Percentiles rank a stretch among this genome's conserved stretches.
These are phyloP conservation scores for Dendrolimus houi DNA, from an alignment of 2,888 invertebrate species.

Conservation along the genomic window DNA sequence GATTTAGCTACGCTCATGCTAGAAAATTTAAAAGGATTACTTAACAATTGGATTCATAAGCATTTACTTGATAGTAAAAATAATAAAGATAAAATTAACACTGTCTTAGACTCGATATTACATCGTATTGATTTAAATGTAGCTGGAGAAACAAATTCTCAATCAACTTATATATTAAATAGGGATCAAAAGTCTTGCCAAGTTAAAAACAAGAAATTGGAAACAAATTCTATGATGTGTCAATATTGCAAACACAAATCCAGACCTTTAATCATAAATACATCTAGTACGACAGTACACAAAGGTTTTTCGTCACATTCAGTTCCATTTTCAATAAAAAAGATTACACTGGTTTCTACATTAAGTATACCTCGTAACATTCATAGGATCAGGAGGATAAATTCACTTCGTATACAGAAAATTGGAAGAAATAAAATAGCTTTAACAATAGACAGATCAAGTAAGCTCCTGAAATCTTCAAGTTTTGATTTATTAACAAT, in stretches of 20 bases:
- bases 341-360: constrained; percentile 46
- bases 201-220: constrained; percentile 29
- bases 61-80: constrained; percentile 36
- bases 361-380: constrained; percentile 51
- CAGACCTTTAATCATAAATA: constrained; percentile 6
- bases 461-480: constrained; percentile 23
- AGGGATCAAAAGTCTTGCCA: constrained; percentile 18
- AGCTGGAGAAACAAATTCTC: constrained; percentile 27
- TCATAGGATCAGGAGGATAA: constrained; percentile 17
- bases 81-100: constrained; percentile 36
- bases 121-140: constrained; percentile 25
- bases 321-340: constrained; percentile 32
- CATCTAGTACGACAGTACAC: constrained; percentile 4
- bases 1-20: constrained; percentile 41
- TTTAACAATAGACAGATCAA: constrained; percentile 20
- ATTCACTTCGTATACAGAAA: constrained; percentile 19
- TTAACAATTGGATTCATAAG: constrained; percentile 44
- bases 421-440: constrained; percentile 23
- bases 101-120: constrained; percentile 41
- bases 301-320: constrained; percentile 26
- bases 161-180: constrained; percentile 39
- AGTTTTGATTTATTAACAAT: constrained; percentile 37
- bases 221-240: constrained; percentile 17
- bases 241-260: constrained; percentile 19
- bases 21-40: constrained; percentile 42